Evolutionary conservation across 2,888 invertebrate genomes (phyloP).

Genomic region (Empis livida): DNA sequence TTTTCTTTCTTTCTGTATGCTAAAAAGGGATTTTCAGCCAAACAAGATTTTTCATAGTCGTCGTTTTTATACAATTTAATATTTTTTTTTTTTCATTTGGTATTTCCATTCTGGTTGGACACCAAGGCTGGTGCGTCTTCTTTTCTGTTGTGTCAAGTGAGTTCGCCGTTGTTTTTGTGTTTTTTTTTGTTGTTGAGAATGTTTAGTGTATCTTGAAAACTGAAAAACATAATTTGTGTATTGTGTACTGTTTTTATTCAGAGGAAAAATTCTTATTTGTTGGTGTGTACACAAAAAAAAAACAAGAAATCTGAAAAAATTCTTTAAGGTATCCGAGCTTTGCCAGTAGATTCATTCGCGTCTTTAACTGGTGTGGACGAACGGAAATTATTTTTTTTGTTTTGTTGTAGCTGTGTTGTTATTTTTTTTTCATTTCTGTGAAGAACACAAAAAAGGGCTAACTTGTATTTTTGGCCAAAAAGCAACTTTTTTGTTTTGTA

Average conservation of each 20-base stretch:
- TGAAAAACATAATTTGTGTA: too few species aligned
- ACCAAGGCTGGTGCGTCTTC: neutral
- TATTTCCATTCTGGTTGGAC: constrained; percentile 1
- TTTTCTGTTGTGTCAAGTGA: too few species aligned
- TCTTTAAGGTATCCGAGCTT: neutral
- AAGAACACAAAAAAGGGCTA: too few species aligned
- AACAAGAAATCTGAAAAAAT: neutral
- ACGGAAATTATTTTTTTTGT: neutral
- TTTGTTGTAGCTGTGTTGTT: neutral
- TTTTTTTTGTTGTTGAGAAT: neutral
- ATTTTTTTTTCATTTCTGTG: neutral
- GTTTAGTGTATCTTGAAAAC: too few species aligned
- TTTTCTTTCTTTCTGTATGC: too few species aligned
- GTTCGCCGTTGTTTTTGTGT: neutral
- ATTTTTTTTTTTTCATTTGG: neutral
- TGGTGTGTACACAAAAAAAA: neutral
- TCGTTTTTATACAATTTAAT: too few species aligned
- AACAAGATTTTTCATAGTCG: too few species aligned
- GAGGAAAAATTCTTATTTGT: neutral
- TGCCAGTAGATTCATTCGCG: neutral
- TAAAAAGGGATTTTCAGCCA: too few species aligned
- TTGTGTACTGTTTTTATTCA: too few species aligned
- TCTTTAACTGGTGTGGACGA: neutral
- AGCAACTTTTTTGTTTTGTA: too few species aligned
- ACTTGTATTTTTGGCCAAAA: too few species aligned